Percentiles rank a stretch among this genome's conserved stretches.
Evolutionary conservation across 2,888 invertebrate species (phyloP).

Genomic region (Sympetrum striolatum): DNA sequence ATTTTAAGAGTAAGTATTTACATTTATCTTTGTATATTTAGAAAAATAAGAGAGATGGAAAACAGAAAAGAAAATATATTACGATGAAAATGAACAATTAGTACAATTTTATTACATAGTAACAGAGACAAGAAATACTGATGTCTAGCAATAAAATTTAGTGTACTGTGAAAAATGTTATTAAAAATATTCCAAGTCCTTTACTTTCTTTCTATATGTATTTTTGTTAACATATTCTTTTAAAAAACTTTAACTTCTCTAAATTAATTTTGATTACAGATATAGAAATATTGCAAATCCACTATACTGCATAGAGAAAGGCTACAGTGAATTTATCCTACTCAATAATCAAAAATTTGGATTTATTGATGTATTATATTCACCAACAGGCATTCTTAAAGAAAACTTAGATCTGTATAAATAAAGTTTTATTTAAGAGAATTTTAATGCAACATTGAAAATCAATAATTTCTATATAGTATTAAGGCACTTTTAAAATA

Average conservation of each 20-base stretch:
- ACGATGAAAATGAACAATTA: background rate
- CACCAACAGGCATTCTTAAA: background rate
- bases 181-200: too few species aligned
- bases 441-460: background rate
- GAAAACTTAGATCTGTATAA: background rate
- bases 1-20: too few species aligned
- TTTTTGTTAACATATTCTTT: too few species aligned
- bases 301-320: background rate
- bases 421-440: background rate
- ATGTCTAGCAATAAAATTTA: background rate
- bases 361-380: background rate
- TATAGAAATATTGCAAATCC: background rate
- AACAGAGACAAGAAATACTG: background rate
- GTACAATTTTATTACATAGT: background rate
- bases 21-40: too few species aligned
- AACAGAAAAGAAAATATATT: background rate
- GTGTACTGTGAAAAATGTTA: too few species aligned
- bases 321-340: background rate
- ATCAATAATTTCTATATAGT: background rate
- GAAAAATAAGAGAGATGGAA: too few species aligned
- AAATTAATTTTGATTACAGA: background rate
- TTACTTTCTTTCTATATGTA: too few species aligned
- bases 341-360: background rate
- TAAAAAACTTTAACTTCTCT: too few species aligned
- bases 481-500: conserved; percentile 28